Percentiles rank a stretch among this genome's conserved stretches.
Evolutionary conservation across 2,888 invertebrate genomes (phyloP).

Genomic region (Notodonta ziczac): DNA sequence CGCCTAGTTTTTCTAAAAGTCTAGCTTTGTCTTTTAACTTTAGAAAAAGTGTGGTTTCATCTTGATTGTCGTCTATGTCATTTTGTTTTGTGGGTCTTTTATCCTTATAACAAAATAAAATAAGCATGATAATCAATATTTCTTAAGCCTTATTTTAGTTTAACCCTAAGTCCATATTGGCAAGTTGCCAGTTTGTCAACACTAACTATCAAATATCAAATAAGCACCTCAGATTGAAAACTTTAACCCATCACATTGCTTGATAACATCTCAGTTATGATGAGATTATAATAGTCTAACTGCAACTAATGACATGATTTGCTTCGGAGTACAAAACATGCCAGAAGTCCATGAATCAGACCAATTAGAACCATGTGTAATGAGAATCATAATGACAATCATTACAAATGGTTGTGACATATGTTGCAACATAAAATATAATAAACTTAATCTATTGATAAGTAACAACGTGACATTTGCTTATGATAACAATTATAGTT

Average conservation of each 20-base stretch:
- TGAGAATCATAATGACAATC: conserved; percentile 20
- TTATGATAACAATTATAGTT: conserved; percentile 3
- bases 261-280: conserved; percentile 51
- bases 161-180: no score
- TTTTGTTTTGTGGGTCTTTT: conserved; percentile 41
- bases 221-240: conserved; percentile 78
- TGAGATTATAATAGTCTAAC: conserved; percentile 33
- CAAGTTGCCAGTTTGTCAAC: no score
- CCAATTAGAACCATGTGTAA: conserved; percentile 26
- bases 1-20: conserved; percentile 80
- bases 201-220: not conserved
- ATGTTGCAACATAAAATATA: not conserved
- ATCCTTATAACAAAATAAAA: conserved; percentile 22
- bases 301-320: conserved; percentile 40
- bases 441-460: no score
- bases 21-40: conserved; percentile 79
- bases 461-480: not conserved
- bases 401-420: conserved; percentile 38
- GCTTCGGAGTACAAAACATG: conserved; percentile 37
- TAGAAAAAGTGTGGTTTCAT: conserved; percentile 65
- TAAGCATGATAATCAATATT: conserved; percentile 6
- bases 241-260: conserved; percentile 75
- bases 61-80: conserved; percentile 68
- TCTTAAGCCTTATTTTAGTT: not conserved
- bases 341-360: conserved; percentile 37